Evolutionary conservation across 2,888 invertebrate genomes (phyloP).

Genomic region (Sinopyrophorus schimmeli): DNA sequence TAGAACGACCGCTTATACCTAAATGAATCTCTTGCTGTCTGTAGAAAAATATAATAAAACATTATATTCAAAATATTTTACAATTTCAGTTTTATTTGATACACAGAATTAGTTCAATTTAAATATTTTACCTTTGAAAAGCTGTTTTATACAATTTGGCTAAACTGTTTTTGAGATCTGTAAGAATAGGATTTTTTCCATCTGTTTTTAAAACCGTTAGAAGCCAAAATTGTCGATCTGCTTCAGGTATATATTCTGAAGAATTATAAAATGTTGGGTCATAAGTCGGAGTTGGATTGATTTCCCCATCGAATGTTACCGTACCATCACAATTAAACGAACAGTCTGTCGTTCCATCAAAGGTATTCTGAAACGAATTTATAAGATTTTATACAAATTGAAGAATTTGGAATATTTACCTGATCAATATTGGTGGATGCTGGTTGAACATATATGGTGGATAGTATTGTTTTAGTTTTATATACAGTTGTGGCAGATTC

Average conservation of each 20-base stretch:
- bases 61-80: neutral
- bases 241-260: slow-evolving; percentile 43
- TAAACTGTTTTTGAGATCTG: slow-evolving; percentile 71
- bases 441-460: slow-evolving; percentile 69
- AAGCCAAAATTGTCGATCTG: slow-evolving; percentile 78
- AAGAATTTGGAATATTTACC: too few relatives aligned
- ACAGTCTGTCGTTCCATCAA: slow-evolving; percentile 56
- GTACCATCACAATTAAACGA: slow-evolving; percentile 58
- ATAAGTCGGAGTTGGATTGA: slow-evolving; percentile 56
- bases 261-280: slow-evolving; percentile 36
- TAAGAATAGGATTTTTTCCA: slow-evolving; percentile 56
- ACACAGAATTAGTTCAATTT: neutral
- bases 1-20: slow-evolving; percentile 61
- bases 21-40: slow-evolving; percentile 82
- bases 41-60: slow-evolving; percentile 32
- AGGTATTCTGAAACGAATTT: slow-evolving; percentile 27
- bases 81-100: neutral
- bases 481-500: slow-evolving; percentile 62
- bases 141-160: slow-evolving; percentile 80
- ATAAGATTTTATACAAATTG: slow-evolving; percentile 4
- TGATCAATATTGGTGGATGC: slow-evolving; percentile 52
- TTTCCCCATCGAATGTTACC: slow-evolving; percentile 54
- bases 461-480: slow-evolving; percentile 69
- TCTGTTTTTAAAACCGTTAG: slow-evolving; percentile 71
- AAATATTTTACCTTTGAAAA: slow-evolving; percentile 67